phyloP scores from a whole-genome alignment of 1,140 invertebrate species.

The Drosophila elegans region DNA sequence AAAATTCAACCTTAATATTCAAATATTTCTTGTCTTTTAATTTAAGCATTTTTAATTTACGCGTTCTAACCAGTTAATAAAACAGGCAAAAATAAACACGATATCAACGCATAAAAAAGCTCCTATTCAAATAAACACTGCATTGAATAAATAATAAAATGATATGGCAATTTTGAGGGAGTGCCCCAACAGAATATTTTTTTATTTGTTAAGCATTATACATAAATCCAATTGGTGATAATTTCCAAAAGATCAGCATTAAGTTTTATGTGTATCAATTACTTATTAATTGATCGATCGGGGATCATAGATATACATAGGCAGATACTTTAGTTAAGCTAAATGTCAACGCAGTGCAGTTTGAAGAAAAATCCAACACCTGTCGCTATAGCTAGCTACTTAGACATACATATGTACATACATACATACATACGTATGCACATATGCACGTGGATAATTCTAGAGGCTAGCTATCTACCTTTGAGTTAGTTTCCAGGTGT shows the following conservation, averaged over 20 bases:
- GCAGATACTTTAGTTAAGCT: conserved; percentile 8
- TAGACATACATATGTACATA: conserved; percentile 6
- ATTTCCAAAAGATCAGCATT: not conserved
- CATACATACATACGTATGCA: conserved; percentile 6
- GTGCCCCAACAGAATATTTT: conserved; percentile 8
- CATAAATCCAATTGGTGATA: not conserved
- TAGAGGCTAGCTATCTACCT: conserved; percentile 42
- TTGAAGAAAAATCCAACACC: conserved; percentile 48
- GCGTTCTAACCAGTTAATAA: not conserved
- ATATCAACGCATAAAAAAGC: not conserved
- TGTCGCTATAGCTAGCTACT: conserved; percentile 34
- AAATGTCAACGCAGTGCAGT: conserved; percentile 35
- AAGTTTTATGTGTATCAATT: not conserved
- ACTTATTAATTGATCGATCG: conserved; percentile 11
- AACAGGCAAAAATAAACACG: not conserved
- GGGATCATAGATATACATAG: conserved; percentile 14
- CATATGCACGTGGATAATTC: conserved; percentile 52
- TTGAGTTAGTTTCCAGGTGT: conserved; percentile 20
- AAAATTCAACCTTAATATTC: too few relatives aligned
- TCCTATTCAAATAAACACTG: not conserved
- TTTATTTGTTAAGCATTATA: conserved; percentile 4
- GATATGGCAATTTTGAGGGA: conserved; percentile 5
- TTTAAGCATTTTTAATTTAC: not conserved
- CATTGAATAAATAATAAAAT: conserved; percentile 26
- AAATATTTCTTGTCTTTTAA: not conserved